Percentiles rank a stretch among this genome's conserved stretches.
phyloP scores from a whole-genome alignment of 1,140 invertebrate species.

The Bathynomus jamesi region DNA sequence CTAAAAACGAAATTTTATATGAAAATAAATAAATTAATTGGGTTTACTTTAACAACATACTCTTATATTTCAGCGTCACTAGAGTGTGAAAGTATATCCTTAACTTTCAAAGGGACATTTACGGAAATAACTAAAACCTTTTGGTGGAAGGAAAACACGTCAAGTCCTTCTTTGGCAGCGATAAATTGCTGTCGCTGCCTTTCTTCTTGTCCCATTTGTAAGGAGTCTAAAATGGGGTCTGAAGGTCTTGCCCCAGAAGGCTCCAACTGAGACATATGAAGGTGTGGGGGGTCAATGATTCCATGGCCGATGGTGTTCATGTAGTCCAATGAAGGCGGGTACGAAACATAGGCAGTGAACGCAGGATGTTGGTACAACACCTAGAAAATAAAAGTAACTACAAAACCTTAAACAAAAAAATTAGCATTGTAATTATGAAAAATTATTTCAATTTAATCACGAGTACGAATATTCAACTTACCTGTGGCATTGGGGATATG shows the following conservation, averaged over 20 bases:
- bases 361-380: slow-evolving; percentile 39
- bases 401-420: no score
- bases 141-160: slow-evolving; percentile 16
- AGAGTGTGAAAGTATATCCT: no score
- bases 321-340: slow-evolving; percentile 14
- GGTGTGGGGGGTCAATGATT: slow-evolving; percentile 44
- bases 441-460: neutral
- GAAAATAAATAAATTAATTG: slow-evolving; percentile 40
- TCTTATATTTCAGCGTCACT: no score
- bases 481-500: slow-evolving; percentile 50
- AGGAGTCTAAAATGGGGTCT: slow-evolving; percentile 14
- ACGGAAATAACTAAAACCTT: slow-evolving; percentile 38
- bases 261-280: slow-evolving; percentile 37
- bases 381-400: slow-evolving; percentile 7
- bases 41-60: neutral
- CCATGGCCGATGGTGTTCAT: slow-evolving; percentile 45
- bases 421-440: no score
- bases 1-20: slow-evolving; percentile 46
- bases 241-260: slow-evolving; percentile 36
- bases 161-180: slow-evolving; percentile 22
- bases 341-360: slow-evolving; percentile 34
- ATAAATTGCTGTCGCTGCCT: slow-evolving; percentile 30
- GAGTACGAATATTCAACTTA: slow-evolving; percentile 43
- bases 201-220: slow-evolving; percentile 17
- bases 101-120: slow-evolving; percentile 10